Evolutionary conservation across 2,113 vertebrate genomes (phyloP), one percentile per base, ranked within the genome.

Genomic region (Polypterus bichir): DNA sequence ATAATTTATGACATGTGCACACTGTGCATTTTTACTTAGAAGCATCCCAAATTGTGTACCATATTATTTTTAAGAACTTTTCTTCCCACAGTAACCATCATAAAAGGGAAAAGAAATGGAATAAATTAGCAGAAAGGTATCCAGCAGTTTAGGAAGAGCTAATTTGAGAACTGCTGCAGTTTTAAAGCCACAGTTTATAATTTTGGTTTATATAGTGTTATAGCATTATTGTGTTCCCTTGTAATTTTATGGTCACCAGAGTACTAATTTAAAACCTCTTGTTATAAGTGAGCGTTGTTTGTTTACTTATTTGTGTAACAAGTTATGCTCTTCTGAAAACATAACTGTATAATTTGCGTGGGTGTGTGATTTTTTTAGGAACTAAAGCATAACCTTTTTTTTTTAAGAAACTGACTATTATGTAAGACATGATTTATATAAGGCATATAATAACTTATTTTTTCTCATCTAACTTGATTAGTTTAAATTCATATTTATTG

Each of bases 201-300:
- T 88, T 89, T 86, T 76, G 79, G 70, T 47, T 75, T 79, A 80
- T 86, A 78, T 70, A 83, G 77, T 85, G 86, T 81, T 79, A 84
- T 81, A 87, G 85, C 76, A 87, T 74, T 68, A 77, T 84, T 86
- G 86, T 76, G 77, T 84, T 88, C 80, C 78, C 75, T 86, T 89
- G 78, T 85, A 88, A 89, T 92, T 92, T 90, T 70, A 86, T 81
- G 80, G 85, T 83, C 78, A 74, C 80, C 66, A 77, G 65, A 71
- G 71, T 87, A 83, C 74, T 71, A 78, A 76, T 73, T 87, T 89
- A 75, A 80, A 72, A 74, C 83, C 79, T 83, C 82, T 76, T 69
- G 68, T 76, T 84, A 77, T 86, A 83, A 81, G 75, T 83, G 59
- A 83, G 82, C 74, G 76, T 82, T 90, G 79, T 86, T 90, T 89